Conservation (phyloP, 2,113 vertebrate genomes). For the Bos javanicus region DNA sequence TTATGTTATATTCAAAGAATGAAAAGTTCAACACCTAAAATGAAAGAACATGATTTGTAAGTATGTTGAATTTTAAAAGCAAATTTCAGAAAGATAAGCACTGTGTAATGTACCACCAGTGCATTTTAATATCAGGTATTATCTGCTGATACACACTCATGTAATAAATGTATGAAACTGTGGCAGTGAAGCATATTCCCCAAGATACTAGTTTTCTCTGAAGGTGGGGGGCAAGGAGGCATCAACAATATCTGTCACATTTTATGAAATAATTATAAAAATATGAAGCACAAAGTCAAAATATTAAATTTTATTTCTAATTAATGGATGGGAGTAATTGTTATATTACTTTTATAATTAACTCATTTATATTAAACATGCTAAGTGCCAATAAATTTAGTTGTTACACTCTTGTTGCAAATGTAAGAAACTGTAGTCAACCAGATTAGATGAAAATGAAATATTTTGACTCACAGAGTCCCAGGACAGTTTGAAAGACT, state of each 20-base stretch:
- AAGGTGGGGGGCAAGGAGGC: neutral
- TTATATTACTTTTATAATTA: neutral
- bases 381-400: neutral
- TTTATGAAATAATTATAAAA: constrained; percentile 18
- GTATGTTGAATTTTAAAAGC: constrained; percentile 7
- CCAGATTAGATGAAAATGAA: neutral
- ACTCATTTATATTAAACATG: neutral
- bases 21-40: constrained; percentile 4
- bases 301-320: neutral
- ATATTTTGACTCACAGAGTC: neutral
- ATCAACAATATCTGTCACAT: neutral
- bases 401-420: neutral
- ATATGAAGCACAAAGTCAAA: neutral
- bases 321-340: neutral
- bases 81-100: neutral
- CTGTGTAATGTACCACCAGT: neutral
- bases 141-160: neutral
- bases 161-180: neutral
- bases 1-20: neutral
- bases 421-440: neutral
- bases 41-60: neutral
- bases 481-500: neutral
- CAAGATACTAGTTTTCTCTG: neutral
- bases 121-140: neutral
- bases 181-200: neutral